These are phyloP conservation scores for Menidia menidia DNA, from an alignment of 2,797 vertebrate genomes.

Conservation along the genomic window DNA sequence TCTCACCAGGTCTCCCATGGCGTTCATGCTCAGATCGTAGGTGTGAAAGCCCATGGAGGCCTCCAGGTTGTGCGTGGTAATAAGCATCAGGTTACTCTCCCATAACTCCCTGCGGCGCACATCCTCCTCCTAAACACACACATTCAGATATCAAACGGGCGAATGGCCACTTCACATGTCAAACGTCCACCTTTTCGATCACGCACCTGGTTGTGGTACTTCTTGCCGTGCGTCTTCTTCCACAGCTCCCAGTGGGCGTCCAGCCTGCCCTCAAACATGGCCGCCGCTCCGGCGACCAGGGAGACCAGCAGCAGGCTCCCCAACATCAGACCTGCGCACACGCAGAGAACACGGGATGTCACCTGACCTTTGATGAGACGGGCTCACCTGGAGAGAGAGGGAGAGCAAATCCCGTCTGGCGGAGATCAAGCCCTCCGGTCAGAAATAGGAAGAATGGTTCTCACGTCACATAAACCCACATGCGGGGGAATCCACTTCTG, in stretches of 20 bases:
- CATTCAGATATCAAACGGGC: rapidly evolving
- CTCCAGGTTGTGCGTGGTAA: constrained; percentile 91
- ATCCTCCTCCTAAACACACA: constrained; percentile 82
- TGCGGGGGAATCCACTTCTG: background rate
- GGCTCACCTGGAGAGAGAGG: background rate
- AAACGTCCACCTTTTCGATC: background rate
- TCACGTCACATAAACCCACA: constrained; percentile 12
- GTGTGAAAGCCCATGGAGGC: constrained; percentile 89
- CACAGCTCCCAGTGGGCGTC: constrained; percentile 88
- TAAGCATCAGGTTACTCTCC: constrained; percentile 89
- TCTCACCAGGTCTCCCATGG: constrained; percentile 89
- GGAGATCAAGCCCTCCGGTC: background rate
- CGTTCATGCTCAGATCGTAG: constrained; percentile 90
- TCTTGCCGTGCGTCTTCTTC: constrained; percentile 84
- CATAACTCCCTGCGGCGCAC: constrained; percentile 82
- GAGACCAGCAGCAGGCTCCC: constrained; percentile 64
- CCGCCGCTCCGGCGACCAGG: constrained; percentile 47
- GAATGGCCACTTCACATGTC: background rate
- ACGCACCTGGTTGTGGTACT: constrained; percentile 79
- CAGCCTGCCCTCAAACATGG: constrained; percentile 72
- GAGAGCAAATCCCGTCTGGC: background rate
- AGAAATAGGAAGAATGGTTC: background rate
- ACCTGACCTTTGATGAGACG: constrained; percentile 22
- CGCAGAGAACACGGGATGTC: constrained; percentile 26
- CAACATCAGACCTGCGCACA: constrained; percentile 64